phyloP scores from a whole-genome alignment of 1,140 invertebrate species.

The Spodoptera frugiperda region DNA sequence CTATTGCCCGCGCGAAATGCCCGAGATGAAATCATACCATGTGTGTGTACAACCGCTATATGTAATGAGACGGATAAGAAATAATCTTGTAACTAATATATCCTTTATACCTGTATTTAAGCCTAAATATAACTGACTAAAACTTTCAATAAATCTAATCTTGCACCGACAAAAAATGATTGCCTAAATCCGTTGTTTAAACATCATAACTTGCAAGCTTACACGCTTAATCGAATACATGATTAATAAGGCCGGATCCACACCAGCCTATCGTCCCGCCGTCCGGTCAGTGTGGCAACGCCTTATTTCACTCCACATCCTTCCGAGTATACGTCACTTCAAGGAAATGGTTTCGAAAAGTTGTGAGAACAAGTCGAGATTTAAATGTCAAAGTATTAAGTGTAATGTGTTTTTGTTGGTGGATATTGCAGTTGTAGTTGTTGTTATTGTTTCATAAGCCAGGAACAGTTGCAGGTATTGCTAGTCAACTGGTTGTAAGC shows the following conservation, averaged over 20 bases:
- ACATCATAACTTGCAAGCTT: background rate
- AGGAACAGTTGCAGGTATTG: no score
- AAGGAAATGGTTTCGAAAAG: slow-evolving; percentile 22
- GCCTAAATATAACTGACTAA: no score
- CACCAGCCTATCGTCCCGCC: background rate
- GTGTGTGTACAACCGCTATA: no score
- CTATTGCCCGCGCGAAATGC: no score
- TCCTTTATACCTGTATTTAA: no score
- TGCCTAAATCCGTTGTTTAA: slow-evolving; percentile 9
- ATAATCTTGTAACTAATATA: no score
- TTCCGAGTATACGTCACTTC: slow-evolving; percentile 33
- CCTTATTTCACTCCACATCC: slow-evolving; percentile 7
- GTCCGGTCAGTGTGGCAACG: slow-evolving; percentile 29
- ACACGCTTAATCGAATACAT: slow-evolving; percentile 11
- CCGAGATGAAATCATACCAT: no score
- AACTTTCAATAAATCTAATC: no score
- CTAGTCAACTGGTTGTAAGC: no score
- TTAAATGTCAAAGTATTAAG: slow-evolving; percentile 30
- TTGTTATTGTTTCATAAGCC: no score
- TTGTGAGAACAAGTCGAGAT: slow-evolving; percentile 31
- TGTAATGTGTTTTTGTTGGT: background rate
- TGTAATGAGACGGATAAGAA: no score
- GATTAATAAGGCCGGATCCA: slow-evolving; percentile 28
- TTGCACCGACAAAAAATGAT: slow-evolving; percentile 17
- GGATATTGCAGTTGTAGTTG: no score